Conservation (phyloP, 2,888 invertebrate genomes). For the Ferrisia virgata region DNA sequence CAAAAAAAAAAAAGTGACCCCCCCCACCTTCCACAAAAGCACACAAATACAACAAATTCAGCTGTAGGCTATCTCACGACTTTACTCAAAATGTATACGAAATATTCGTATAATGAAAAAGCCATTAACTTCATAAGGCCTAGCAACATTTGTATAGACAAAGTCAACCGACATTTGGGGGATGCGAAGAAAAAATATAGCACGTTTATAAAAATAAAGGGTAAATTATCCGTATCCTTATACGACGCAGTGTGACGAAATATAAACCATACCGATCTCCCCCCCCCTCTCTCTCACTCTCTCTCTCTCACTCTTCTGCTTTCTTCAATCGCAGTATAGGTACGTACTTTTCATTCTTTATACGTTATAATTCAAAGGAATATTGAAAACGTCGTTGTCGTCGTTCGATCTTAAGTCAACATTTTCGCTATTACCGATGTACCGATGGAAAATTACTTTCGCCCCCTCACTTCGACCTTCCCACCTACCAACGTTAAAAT, state of each 20-base stretch:
- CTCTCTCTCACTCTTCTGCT: background rate
- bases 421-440: constrained; percentile 10
- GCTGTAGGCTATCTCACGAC: background rate
- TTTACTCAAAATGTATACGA: background rate
- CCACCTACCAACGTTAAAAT: background rate
- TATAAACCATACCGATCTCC: background rate
- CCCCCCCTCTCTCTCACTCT: background rate
- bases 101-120: background rate
- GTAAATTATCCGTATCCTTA: background rate
- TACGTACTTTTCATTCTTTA: too few species aligned
- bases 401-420: constrained; percentile 6
- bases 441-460: background rate
- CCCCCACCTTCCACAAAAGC: background rate
- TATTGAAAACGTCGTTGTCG: background rate
- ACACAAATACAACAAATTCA: background rate
- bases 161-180: too few species aligned
- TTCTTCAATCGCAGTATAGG: too few species aligned
- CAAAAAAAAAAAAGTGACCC: background rate
- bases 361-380: background rate
- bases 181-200: too few species aligned
- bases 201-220: background rate
- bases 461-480: background rate
- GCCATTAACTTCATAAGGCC: background rate
- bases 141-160: background rate
- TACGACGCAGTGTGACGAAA: background rate